Evolutionary conservation across 2,888 invertebrate species (phyloP), one percentile per base, ranked within the genome.

Genomic region (Nomada ruficornis): DNA sequence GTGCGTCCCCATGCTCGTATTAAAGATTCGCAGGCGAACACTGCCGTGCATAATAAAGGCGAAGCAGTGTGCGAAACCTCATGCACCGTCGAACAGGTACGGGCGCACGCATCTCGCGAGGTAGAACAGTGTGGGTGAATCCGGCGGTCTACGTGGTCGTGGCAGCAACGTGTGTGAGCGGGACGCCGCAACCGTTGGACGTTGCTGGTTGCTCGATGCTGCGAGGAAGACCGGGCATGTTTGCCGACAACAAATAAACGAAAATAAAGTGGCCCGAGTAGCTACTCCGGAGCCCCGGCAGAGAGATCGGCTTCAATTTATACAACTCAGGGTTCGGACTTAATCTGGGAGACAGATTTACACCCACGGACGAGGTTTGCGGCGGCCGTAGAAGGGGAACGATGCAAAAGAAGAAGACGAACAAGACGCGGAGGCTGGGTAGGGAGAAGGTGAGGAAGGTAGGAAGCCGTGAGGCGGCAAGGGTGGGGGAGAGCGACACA

Each of bases 291-390:
- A 80, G 85, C 82, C 72, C 80, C 77, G 83, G 80, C 86, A 81
- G 88, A 90, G 86, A 87, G 90, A 90, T 91, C 89, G 89, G 86
- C 90, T 90, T 91, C 91, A 91, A 91, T 91, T 91, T 91, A 91
- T 91, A 91, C 90, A 88, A 91, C 91, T 91, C 89, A 90, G 87
- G 87, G 87, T 88, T 90, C 90, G 89, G 90, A 91, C 91, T 91
- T 91, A 91, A 91, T 91, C 91, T 91, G 88, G 86, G 88, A 91
- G 89, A 91, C 91, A 91, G 91, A 91, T 91, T 91, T 91, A 91
- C 91, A 90, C 90, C 91, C 90, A 90, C 89, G 88, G 81, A 88
- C 84, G 82, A 82, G 82, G 80, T 77, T 67, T 80, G 77, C 59
- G 75, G 59, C 47, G 47, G 62, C 65, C 70, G 76, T 64, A 82